These are phyloP conservation scores for Microtus oregoni DNA, from an alignment of 2,113 vertebrate genomes.

Conservation along the genomic window DNA sequence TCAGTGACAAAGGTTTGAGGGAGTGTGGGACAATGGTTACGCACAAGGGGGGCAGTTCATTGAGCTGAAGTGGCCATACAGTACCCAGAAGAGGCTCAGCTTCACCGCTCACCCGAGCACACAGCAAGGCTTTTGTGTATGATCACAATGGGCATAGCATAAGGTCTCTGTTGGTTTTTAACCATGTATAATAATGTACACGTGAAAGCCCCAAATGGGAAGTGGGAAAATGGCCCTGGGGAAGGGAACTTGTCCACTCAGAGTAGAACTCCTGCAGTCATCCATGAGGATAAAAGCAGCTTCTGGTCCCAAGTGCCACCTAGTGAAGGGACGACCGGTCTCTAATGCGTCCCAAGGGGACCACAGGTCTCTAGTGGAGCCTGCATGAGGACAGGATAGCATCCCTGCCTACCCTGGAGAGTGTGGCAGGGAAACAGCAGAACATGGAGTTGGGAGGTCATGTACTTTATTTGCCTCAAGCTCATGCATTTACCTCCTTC, in stretches of 20 bases:
- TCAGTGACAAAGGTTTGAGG: slow-evolving; percentile 93
- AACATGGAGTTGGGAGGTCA: neutral
- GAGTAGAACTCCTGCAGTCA: neutral
- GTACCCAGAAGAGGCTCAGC: slow-evolving; percentile 91
- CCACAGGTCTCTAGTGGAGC: rapidly evolving
- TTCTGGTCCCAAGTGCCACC: neutral
- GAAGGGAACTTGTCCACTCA: slow-evolving; percentile 24
- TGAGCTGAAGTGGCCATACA: slow-evolving; percentile 93
- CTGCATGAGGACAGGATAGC: neutral
- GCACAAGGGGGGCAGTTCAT: slow-evolving; percentile 92
- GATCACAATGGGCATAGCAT: slow-evolving; percentile 88
- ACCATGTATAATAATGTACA: slow-evolving; percentile 82
- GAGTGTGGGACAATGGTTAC: slow-evolving; percentile 90
- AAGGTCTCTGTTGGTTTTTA: slow-evolving; percentile 89
- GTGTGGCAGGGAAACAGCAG: neutral
- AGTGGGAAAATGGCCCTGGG: slow-evolving; percentile 59
- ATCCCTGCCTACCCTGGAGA: neutral
- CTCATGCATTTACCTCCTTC: neutral
- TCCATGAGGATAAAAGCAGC: slow-evolving; percentile 14
- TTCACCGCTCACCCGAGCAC: slow-evolving; percentile 88
- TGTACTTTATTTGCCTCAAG: neutral
- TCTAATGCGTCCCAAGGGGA: neutral
- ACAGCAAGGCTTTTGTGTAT: slow-evolving; percentile 89
- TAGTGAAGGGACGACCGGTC: neutral
- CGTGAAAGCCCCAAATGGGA: slow-evolving; percentile 66